Evolutionary conservation across 2,888 invertebrate species (phyloP), one percentile per base, ranked within the genome.

Genomic region (Yponomeuta plumbellus): DNA sequence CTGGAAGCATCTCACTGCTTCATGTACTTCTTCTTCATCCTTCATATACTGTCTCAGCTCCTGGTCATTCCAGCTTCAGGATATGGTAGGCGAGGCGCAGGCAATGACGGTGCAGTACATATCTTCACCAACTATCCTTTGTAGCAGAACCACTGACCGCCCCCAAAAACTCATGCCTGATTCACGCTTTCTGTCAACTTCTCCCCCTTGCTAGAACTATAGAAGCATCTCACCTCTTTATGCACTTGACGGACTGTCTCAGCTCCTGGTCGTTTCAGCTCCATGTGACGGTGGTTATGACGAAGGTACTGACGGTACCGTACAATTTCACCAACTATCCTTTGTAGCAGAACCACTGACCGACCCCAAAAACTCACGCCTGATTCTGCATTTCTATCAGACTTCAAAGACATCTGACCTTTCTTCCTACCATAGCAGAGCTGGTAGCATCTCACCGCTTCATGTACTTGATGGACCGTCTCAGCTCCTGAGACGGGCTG

Each of bases 281-380:
- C 99, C 99, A 99, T 22, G 98, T 96, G 70, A 99, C 94, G 0
- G 98, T 97, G 56, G 99, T 98, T 22, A 98, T 94, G 34, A 99
- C 98, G 73, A 95, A 94, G 0, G 98, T 98, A 79, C 99, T 97
- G 74, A 99, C 96, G 76, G 98, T 95, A 84, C 99, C 99, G 84
- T 97, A 97, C 93, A 99, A 97, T 84, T 97, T 98, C 69, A 98
- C 99, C 70, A 97, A 97, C 85, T 99, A 98, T 44, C 99, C 99
- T 83, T 99, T 99, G 87, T 97, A 97, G 74, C 97, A 97, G 92
- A 98, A 97, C 26, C 26, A 26, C 5, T 26, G 34, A 34, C n/a
- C n/a, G n/a, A n/a, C n/a, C n/a, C n/a, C n/a, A n/a, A n/a, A n/a
- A n/a, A n/a, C n/a, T n/a, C n/a, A n/a, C n/a, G n/a, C n/a, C n/a